Base-by-base conservation (phyloP, 2,888 invertebrate genomes). In the Arctia plantaginis region DNA sequence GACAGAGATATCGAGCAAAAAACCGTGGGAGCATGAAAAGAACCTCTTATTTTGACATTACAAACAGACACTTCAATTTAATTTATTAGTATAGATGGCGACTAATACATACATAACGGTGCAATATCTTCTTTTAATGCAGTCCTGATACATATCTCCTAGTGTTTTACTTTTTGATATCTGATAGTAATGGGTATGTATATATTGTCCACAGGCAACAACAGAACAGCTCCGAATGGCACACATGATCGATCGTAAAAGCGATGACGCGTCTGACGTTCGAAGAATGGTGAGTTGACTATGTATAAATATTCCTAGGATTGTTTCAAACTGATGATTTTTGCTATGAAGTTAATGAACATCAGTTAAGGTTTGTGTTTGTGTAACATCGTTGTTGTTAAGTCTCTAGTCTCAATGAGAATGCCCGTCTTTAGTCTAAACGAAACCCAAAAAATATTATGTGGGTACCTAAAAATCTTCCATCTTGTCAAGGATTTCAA, bases 221-320 rank as follows among this genome's bases (percentile, higher is more conserved):
- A 97, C 97, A 93, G 98, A 98, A 96, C 98, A 98, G 94, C 97
- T 98, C 90, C 97, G 98, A 88, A 97, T 98, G 96, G 98, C 98
- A 93, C 97, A 97, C 96, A 98, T 98, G 91, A 98, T 98, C 91
- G 97, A 97, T 90, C 96, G 97, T 87, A 96, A 96, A 96, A 96
- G 96, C 90, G 93, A 96, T 90, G 95, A 97, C 93, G 95, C 96
- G 88, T 96, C 96, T 77, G 96, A 96, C 89, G 96, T 97, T 91
- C 96, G 96, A 87, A 96, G 96, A 93, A 97, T 96, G 96, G 94
- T 95, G 78, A 91, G 93, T 82, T 13, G 13, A n/a, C 30, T 27
- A 27, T 68, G 6, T 20, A 30, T 7, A 8, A 23, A 55, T 23
- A 23, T 67, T 44, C 20, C 6, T 27, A 44, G 59, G 59, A 6